A percentile compares a stretch with the other conserved stretches of the same genome.
These are phyloP conservation scores for Ametastegia equiseti DNA, from an alignment of 2,888 invertebrate species.

Conservation along the genomic window DNA sequence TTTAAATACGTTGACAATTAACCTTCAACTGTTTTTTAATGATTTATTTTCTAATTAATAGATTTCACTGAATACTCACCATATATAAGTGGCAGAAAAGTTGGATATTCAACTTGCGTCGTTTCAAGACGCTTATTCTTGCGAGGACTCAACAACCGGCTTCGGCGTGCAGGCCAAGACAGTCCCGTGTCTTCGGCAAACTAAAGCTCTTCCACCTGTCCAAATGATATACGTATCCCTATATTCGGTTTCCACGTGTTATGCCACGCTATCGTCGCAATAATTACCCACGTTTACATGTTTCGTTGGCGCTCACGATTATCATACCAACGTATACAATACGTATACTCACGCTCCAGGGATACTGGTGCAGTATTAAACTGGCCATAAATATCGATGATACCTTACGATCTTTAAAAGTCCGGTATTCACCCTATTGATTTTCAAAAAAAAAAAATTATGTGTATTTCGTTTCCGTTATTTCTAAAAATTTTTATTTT, in stretches of 20 bases:
- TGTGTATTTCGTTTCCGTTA: too few species aligned
- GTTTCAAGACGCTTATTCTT: neutral
- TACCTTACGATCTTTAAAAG: neutral
- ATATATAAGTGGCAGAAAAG: neutral
- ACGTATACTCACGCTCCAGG: conserved; percentile 60
- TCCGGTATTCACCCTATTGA: neutral
- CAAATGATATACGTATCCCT: conserved; percentile 69
- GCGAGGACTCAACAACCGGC: conserved; percentile 27
- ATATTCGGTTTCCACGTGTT: conserved; percentile 62
- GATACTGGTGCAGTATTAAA: neutral
- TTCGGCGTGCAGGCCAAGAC: conserved; percentile 29
- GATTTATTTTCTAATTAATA: neutral
- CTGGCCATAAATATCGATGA: conserved; percentile 11
- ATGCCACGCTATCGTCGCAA: conserved; percentile 63
- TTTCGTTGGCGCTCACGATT: conserved; percentile 58
- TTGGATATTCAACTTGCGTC: neutral
- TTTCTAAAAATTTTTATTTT: too few species aligned
- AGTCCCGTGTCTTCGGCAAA: conserved; percentile 32
- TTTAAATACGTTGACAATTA: neutral
- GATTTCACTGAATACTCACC: neutral
- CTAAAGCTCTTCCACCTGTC: conserved; percentile 65
- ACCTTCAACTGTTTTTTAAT: neutral
- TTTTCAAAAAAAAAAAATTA: neutral
- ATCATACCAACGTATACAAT: conserved; percentile 52
- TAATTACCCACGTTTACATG: conserved; percentile 66